Evolutionary conservation across 2,888 invertebrate genomes (phyloP), one percentile per base, ranked within the genome.

Genomic region (Graphium colonna): DNA sequence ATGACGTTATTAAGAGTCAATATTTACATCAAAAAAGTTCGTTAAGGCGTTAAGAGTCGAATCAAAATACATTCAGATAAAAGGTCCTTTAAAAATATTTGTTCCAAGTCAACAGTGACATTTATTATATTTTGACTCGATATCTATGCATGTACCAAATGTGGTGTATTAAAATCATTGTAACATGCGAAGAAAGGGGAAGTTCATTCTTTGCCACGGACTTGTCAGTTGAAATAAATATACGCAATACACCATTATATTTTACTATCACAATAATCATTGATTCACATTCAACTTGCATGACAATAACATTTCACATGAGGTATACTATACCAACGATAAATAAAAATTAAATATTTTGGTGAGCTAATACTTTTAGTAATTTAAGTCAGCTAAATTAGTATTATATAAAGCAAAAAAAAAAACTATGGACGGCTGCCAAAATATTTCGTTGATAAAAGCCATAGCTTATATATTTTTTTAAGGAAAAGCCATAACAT

Each of bases 331-430:
- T 61, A 70, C 63, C 62, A 61, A 64, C 73, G 74, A 69, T 71
- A 72, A 73, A 74, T n/a, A 75, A 67, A 76, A 76, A 79, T 81
- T 76, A 78, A 73, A 79, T 76, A 79, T 79, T 86, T 88, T 87
- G 88, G 88, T 82, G 79, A 73, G 71, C 74, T 85, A 87, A 87
- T 88, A 87, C 86, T 87, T 84, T 79, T 72, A 75, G 69, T 66
- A 59, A 67, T 68, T 68, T 65, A 71, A 69, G 72, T 75, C 70
- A 63, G 73, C 73, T 77, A 75, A 69, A 76, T 72, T 73, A 75
- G 71, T 70, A 64, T 61, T 52, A 64, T 46, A 41, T 45, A 31
- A 59, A 47, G 54, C 47, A 28, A 48, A 56, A 44, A 40, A 48
- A 36, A 28, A 33, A 42, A 36, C 46, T 52, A 36, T 12, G 28